These are phyloP conservation scores for Erinaceus europaeus DNA, from an alignment of 2,113 vertebrate genomes.

Conservation along the genomic window DNA sequence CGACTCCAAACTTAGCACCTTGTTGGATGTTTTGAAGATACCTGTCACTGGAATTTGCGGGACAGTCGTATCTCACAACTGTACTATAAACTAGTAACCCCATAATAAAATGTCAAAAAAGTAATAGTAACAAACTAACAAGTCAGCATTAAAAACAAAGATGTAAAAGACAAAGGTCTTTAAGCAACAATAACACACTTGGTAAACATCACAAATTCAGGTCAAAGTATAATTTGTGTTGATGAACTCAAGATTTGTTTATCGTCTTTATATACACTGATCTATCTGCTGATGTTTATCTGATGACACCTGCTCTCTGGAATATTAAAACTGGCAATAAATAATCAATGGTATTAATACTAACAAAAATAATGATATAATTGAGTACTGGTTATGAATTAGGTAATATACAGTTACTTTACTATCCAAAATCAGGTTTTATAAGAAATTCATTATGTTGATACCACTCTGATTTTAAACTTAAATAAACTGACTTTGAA, in stretches of 20 bases:
- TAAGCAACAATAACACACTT: background rate
- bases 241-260: too few species aligned
- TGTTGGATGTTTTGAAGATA: background rate
- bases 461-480: background rate
- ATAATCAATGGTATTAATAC: background rate
- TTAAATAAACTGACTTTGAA: background rate
- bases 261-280: background rate
- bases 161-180: background rate
- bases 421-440: background rate
- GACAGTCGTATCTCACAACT: too few species aligned
- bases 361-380: background rate
- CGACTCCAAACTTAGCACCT: background rate
- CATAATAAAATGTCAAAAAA: too few species aligned
- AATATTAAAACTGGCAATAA: background rate
- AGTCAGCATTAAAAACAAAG: too few species aligned
- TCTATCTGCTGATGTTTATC: background rate
- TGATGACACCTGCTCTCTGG: background rate
- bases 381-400: too few species aligned
- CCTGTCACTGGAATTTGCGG: too few species aligned
- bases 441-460: background rate
- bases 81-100: too few species aligned
- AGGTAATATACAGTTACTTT: too few species aligned
- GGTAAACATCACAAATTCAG: background rate
- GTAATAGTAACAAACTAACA: too few species aligned
- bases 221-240: background rate